Evolutionary conservation across 2,113 vertebrate species (phyloP), one percentile per base, ranked within the genome.

Genomic region (Mesoclemmys tuberculata): DNA sequence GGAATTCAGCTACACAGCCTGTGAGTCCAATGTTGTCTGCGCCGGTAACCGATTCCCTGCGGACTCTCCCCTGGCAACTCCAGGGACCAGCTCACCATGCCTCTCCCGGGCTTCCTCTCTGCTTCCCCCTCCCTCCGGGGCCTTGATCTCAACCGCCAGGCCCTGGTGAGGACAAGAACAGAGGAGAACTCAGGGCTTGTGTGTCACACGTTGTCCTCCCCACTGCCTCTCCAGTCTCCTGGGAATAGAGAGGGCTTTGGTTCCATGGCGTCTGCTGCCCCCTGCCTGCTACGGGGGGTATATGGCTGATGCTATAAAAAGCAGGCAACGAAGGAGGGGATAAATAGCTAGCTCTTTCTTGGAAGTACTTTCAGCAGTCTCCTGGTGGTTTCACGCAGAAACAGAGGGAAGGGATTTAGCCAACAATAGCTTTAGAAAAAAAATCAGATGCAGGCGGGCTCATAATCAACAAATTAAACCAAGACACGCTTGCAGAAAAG

Each of bases 241-340:
- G 44, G 44, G 44, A 56, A 6, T 3, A 6, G 29, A 3, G 56
- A 64, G 6, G 19, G 41, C 49, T 82, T 8, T 75, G 0, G 95
- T 97, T 93, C 78, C 52, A 22, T 56, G 96, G 95, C 11, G 88
- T 97, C 91, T 97, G 96, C 93, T 88, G 96, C 96, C 95, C 96
- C 27, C 97, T 97, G 94, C 84, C 94, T 44, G 94, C 87, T 86
- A 2, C 55, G 12, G 29, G n/a, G 54, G 35, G 49, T 10, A 41
- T 77, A 46, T 27, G 13, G n/a, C 11, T 19, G 52, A 58, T 49
- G 41, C 74, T 83, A 44, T 44, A 56, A 81, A 58, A 46, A 12
- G 13, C 71, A 8, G 9, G n/a, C 38, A 64, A 46, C 11, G 35
- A 16, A 35, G 24, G 18, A 5, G 52, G 27, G 31, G 24, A 8